Conservation (phyloP, 2,888 invertebrate genomes). For the Caenorhabditis drosophilae region DNA sequence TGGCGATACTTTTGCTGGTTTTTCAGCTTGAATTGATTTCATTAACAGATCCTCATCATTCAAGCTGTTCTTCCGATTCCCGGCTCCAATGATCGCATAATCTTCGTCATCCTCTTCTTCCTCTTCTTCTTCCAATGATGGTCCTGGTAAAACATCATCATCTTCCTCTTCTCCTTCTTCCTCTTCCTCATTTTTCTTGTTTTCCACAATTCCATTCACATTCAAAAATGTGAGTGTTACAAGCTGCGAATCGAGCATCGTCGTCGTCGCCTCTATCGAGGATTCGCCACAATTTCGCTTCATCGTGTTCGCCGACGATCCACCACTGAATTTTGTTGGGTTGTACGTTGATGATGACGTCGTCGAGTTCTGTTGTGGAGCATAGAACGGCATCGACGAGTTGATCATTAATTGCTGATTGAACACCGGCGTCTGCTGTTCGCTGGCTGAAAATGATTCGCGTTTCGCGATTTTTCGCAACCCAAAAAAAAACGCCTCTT, state of each 20-base stretch:
- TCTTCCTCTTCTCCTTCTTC: conserved; percentile 17
- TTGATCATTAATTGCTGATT: not conserved
- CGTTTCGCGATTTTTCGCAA: not conserved
- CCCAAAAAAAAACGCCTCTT: not conserved
- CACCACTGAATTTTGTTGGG: conserved; percentile 19
- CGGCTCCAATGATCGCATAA: conserved; percentile 25
- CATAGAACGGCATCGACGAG: not conserved
- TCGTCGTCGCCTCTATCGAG: no score
- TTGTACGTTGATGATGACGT: conserved; percentile 2
- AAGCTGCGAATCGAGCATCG: not conserved
- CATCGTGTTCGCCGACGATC: conserved; percentile 33
- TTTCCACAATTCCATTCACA: conserved; percentile 4
- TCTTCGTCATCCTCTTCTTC: conserved; percentile 28
- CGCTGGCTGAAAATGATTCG: conserved; percentile 2
- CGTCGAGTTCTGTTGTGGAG: not conserved
- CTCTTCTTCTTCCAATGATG: conserved; percentile 17
- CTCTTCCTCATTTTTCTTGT: conserved; percentile 25
- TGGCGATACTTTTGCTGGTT: conserved; percentile 30
- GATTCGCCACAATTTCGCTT: conserved; percentile 1
- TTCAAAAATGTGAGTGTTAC: no score
- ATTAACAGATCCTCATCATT: conserved; percentile 31
- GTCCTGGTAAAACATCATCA: conserved; percentile 28
- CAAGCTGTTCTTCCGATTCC: not conserved
- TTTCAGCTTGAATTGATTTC: conserved; percentile 38
- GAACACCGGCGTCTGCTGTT: conserved; percentile 8